Conservation (phyloP, 1,140 invertebrate species). For the Plectrocnemia conspersa region DNA sequence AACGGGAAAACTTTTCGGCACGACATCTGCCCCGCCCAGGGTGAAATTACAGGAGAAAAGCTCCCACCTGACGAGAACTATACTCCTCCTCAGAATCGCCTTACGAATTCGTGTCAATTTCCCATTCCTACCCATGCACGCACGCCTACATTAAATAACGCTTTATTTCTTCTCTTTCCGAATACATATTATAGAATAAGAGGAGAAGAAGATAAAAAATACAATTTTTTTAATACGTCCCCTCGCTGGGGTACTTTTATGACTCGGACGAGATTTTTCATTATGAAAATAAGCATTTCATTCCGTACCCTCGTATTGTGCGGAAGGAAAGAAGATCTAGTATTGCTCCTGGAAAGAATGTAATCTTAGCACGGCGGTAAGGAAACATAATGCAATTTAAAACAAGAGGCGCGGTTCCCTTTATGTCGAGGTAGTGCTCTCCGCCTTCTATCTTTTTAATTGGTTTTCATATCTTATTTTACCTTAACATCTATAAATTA, state of each 20-base stretch:
- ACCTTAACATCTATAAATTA: constrained; percentile 11
- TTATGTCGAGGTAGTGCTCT: constrained; percentile 3
- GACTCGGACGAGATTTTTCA: constrained; percentile 12
- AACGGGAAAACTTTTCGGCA: constrained; percentile 25
- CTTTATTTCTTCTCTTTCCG: neutral
- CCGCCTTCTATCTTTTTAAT: constrained; percentile 29
- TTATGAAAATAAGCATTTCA: constrained; percentile 14
- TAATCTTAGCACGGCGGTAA: constrained; percentile 17
- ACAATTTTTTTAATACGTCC: neutral
- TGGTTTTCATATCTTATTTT: constrained; percentile 29
- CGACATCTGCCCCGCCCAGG: constrained; percentile 28
- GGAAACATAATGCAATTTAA: constrained; percentile 28
- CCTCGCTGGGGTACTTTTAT: neutral
- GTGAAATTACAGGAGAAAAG: constrained; percentile 12
- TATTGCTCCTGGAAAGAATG: constrained; percentile 22
- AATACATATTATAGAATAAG: neutral
- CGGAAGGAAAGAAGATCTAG: constrained; percentile 15
- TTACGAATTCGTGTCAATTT: neutral
- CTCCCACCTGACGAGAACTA: constrained; percentile 15
- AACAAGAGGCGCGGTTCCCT: constrained; percentile 8
- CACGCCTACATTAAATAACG: neutral
- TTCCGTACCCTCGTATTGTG: constrained; percentile 8
- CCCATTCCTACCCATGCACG: neutral
- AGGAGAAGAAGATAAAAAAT: neutral
- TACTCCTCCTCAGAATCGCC: neutral